Base-by-base conservation (phyloP, 2,797 vertebrate genomes). In the Sparus aurata region DNA sequence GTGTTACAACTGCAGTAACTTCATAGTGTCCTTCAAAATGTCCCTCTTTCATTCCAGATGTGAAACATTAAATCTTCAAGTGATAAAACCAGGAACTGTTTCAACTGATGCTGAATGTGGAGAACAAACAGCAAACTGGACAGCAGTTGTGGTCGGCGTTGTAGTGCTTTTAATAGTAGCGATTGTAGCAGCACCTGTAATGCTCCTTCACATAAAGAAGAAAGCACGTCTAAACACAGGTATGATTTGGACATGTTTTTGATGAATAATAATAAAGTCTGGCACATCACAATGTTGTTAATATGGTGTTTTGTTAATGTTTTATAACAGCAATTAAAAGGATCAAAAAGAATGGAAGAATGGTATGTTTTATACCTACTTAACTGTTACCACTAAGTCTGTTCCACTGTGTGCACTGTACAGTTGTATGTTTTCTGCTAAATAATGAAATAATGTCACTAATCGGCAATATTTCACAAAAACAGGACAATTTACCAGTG, bases 61-160 rank as follows among this genome's bases (percentile, higher is more conserved):
- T 58, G 55, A 34, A 11, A 1, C 27, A 18, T 2, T 34, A 30
- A 34, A 58, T 18, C 54, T 17, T 17, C 25, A 10, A 7, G 8
- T 57, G 25, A 18, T 57, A 20, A 34, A 34, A 20, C 16, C 27
- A 58, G 55, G 55, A 20, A 59, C 30, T 12, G 57, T 34, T 30
- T 59, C 57, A 20, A 6, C 30, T 34, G 57, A 34, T 34, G 57
- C 27, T 34, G 27, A 59, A 12, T 59, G 57, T 59, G 57, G 30
- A 59, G 17, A 17, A 38, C 17, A 34, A 20, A 9, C 4, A 38
- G 20, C 17, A 12, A 1, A 10, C 7, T 1, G 1, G 16, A 27
- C 2, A 8, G 20, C 0, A 34, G 3, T 30, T 11, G 27, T 18
- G 16, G 10, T 11, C 3, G 11, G 22, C 16, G 0, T 0, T 18